Evolutionary conservation across 2,797 vertebrate genomes (phyloP), one percentile per base, ranked within the genome.

Genomic region (Distichodus sexfasciatus): DNA sequence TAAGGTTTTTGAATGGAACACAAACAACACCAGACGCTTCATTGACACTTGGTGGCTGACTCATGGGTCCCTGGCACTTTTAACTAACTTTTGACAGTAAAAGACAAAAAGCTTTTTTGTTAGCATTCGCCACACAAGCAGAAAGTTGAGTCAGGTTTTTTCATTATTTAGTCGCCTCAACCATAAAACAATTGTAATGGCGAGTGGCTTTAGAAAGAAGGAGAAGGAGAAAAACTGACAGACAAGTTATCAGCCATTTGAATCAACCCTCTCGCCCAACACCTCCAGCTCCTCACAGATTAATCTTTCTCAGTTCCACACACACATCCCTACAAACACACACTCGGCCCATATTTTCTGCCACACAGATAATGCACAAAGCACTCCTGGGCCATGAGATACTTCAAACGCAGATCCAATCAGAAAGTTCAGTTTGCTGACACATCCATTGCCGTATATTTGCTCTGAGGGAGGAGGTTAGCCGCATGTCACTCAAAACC

Each of bases 401-500:
- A 38, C 64, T 38, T 66, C 64, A 47, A 28, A 53, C 33, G 9
- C 6, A 41, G 55, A 59, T 59, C 36, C 55, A 59, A 59, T 59
- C 55, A 41, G 36, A 40, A 59, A 41, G 36, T 59, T 44, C 12
- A n/a, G 53, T 43, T 58, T 36, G 65, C 40, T 47, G 47, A 73
- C 36, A 50, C 28, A 68, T 57, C 57, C 53, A 63, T 57, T 55
- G 51, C 46, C 43, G 46, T 28, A 40, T 61, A 54, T 62, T 47
- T 55, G 58, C 57, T 36, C 36, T 24, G 17, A 58, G 33, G 33
- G 48, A 55, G 64, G 24, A 73, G 58, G 47, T 31, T 23, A 70
- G 36, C 21, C 12, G 11, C 46, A 54, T 29, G 26, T 8, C 48
- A 19, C 19, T 19, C 33, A 31, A 48, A 29, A 15, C 31, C 29